Conservation (phyloP, 2,797 vertebrate genomes). For the Simalia tracyae region DNA sequence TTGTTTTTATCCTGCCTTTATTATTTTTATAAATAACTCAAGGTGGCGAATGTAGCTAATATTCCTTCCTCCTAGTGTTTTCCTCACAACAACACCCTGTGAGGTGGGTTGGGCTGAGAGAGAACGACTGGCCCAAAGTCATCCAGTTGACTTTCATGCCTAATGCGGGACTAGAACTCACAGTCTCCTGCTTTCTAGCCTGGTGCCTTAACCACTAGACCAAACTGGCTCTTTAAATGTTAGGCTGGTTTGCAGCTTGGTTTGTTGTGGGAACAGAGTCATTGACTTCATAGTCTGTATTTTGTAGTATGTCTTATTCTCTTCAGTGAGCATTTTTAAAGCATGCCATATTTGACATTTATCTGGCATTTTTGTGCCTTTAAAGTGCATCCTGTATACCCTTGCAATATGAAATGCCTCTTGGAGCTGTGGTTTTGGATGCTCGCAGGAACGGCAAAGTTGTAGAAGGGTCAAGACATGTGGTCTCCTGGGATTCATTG, state of each 20-base stretch:
- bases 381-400: conserved; percentile 82
- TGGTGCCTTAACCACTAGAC: too few relatives aligned
- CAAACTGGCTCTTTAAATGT: not conserved
- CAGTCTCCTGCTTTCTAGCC: too few relatives aligned
- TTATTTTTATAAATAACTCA: too few relatives aligned
- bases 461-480: conserved; percentile 49
- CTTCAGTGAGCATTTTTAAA: not conserved
- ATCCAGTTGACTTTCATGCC: too few relatives aligned
- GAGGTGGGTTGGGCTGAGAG: too few relatives aligned
- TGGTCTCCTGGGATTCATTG: conserved; percentile 43
- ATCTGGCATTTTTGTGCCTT: conserved; percentile 49
- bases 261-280: not conserved
- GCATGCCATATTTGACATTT: not conserved
- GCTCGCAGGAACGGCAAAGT: conserved; percentile 68
- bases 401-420: conserved; percentile 75
- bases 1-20: too few relatives aligned
- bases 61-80: too few relatives aligned
- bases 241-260: not conserved
- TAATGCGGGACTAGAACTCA: too few relatives aligned
- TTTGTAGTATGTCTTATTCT: not conserved
- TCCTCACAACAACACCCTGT: too few relatives aligned
- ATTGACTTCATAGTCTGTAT: not conserved
- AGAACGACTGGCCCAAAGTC: too few relatives aligned
- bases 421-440: conserved; percentile 76
- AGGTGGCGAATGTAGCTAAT: too few relatives aligned